Base-by-base conservation (phyloP, 2,113 vertebrate genomes). In the Cathartes aura region DNA sequence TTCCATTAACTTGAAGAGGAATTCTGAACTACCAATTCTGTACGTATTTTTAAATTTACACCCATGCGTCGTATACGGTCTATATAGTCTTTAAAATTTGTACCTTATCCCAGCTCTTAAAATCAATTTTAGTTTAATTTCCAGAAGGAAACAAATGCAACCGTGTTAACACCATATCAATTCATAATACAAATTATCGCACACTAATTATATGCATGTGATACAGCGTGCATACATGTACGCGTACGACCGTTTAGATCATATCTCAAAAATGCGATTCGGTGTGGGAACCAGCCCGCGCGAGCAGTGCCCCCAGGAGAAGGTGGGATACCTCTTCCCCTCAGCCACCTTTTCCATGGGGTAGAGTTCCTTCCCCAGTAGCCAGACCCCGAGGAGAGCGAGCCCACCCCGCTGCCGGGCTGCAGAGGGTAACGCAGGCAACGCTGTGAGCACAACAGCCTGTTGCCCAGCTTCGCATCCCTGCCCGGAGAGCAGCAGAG, bases 221-320 rank as follows among this genome's bases (percentile, higher is more conserved):
- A 38, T 5, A 4, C 1, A 5, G 40, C 8, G 1, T 32, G 30
- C 22, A 3, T 18, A 21, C 20, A 0, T 15, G 20, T 24, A 32
- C 11, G 20, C 3, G 3, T 26, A 7, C 8, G 12, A 47, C 40
- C 11, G 6, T 29, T 40, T 22, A 45, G 38, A 27, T 59, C 13
- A 1, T 7, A 30, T 17, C 70, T 40, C 38, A n/a, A n/a, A 16
- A 34, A n/a, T 1, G 11, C 9, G 8, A 29, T 30, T 4, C 4
- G 4, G 7, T 3, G 15, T 5, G 27, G 55, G 32, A 53, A 24
- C 15, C 20, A 18, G 26, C 32, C 32, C 2, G 0, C 3, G 15
- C 3, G 14, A 43, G 63, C 24, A 2, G 7, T 24, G 27, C 5
- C 16, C 24, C 27, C 27, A 3, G 45, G 34, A 38, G 34, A 22